Evolutionary conservation across 2,113 vertebrate species (phyloP).

Genomic region (Passer montanus): DNA sequence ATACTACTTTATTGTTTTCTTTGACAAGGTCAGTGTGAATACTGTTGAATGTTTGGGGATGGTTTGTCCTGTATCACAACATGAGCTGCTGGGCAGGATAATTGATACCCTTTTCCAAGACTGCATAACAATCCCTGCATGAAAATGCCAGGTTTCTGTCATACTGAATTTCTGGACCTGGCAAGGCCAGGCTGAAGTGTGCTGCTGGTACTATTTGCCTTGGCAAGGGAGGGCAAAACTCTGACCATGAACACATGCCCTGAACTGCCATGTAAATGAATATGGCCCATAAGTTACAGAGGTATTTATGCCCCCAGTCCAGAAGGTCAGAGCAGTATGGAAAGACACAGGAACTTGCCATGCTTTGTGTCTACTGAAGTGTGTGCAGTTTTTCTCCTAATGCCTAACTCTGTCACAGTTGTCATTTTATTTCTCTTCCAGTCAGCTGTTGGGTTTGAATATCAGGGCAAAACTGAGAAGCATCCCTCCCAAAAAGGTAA

Average conservation of each 20-base stretch:
- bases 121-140: background rate
- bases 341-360: rapidly evolving
- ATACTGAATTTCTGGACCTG: background rate
- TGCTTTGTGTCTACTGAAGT: background rate
- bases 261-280: background rate
- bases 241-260: background rate
- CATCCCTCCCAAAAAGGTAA: constrained; percentile 97
- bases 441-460: constrained; percentile 96
- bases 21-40: background rate
- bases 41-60: background rate
- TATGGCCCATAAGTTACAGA: background rate
- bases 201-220: background rate
- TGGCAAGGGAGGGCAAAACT: background rate
- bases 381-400: background rate
- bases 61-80: background rate
- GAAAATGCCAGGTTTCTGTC: background rate
- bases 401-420: background rate
- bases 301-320: background rate
- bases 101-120: background rate
- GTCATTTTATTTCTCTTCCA: constrained; percentile 54
- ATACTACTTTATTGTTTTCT: background rate
- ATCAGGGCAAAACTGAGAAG: constrained; percentile 94
- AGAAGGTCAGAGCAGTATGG: background rate
- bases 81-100: background rate
- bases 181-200: background rate